Conservation (phyloP, 2,888 invertebrate species). For the Drosophila quinaria region DNA sequence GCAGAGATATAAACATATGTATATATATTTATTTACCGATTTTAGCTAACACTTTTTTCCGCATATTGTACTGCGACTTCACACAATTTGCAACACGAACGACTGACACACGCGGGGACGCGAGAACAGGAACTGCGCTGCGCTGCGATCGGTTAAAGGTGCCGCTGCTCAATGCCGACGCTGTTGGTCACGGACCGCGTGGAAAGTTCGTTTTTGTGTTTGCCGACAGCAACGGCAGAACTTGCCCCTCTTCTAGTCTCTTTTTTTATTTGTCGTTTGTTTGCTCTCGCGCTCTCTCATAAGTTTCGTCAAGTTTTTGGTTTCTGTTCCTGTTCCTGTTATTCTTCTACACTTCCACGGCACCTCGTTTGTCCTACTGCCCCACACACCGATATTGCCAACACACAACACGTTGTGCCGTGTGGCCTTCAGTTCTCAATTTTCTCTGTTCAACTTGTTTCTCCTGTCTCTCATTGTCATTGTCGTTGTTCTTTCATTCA, state of each 20-base stretch:
- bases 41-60: constrained; percentile 31
- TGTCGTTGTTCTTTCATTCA: constrained; percentile 53
- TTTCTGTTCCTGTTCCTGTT: constrained; percentile 76
- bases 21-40: constrained; percentile 17
- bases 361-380: constrained; percentile 68
- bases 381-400: constrained; percentile 63
- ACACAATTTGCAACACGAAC: constrained; percentile 19
- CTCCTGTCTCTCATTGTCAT: constrained; percentile 27
- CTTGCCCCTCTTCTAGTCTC: constrained; percentile 55
- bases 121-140: constrained; percentile 19
- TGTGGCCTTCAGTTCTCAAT: constrained; percentile 49
- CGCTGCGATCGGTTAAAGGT: constrained; percentile 82
- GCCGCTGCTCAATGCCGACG: constrained; percentile 82
- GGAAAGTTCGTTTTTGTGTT: constrained; percentile 74
- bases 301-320: constrained; percentile 70
- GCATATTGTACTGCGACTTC: constrained; percentile 24
- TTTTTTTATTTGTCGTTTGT: constrained; percentile 4
- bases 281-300: constrained; percentile 17
- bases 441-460: constrained; percentile 34
- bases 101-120: constrained; percentile 8
- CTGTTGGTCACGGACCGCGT: constrained; percentile 71
- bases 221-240: constrained; percentile 17
- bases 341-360: constrained; percentile 57
- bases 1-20: too few relatives aligned
- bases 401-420: constrained; percentile 35